A percentile compares a stretch with the other conserved stretches of the same genome.
Evolutionary conservation across 2,888 invertebrate species (phyloP).

Genomic region (Cephus nigrinus): DNA sequence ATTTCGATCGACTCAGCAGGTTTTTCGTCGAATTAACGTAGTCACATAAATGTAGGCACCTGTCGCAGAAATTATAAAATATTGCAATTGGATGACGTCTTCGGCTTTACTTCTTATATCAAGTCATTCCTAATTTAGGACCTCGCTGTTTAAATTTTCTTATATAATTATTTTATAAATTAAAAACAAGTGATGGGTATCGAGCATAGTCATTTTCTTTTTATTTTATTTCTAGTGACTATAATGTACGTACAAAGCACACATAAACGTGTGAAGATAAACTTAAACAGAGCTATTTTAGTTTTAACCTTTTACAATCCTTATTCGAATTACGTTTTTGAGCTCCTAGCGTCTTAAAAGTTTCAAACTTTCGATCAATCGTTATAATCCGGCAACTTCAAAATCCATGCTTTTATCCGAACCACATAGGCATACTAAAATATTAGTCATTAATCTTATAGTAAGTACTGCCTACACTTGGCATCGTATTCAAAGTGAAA

Average conservation of each 20-base stretch:
- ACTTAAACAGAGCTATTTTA: not conserved
- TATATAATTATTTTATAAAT: not conserved
- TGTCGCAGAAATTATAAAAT: not conserved
- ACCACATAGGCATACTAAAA: not conserved
- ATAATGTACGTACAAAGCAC: slow-evolving; percentile 27
- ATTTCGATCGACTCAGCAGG: not conserved
- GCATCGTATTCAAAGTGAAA: not conserved
- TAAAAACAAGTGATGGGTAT: not conserved
- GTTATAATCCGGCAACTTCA: too few species aligned
- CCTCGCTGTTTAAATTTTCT: too few species aligned
- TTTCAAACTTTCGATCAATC: too few species aligned
- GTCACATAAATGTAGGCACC: not conserved
- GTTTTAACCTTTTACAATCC: not conserved
- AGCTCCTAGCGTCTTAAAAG: too few species aligned
- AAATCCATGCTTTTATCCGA: not conserved
- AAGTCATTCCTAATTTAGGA: not conserved
- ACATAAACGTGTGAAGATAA: not conserved
- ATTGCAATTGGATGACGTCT: not conserved
- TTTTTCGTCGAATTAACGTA: not conserved
- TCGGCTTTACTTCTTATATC: not conserved
- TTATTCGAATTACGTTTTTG: not conserved
- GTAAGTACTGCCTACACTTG: not conserved
- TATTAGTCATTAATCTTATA: not conserved
- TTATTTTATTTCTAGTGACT: slow-evolving; percentile 38
- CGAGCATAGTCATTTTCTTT: not conserved